Conservation (phyloP, 2,113 vertebrate species). For the Hyla sarda region DNA sequence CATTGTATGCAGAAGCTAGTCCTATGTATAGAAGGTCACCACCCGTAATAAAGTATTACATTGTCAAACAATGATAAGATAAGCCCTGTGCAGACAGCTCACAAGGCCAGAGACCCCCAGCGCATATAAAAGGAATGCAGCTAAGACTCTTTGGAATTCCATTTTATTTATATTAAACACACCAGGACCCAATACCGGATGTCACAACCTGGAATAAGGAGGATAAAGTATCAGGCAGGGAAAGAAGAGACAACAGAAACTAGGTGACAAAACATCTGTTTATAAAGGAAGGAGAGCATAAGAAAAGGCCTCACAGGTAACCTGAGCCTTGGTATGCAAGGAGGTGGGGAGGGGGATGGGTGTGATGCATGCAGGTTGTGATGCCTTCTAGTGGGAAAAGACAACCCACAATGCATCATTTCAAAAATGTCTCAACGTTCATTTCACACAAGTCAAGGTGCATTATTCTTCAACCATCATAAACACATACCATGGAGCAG, state of each 20-base stretch:
- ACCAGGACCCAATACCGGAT: background rate
- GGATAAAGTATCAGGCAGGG: conserved; percentile 9
- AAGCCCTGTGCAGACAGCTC: conserved; percentile 7
- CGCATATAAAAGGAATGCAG: background rate
- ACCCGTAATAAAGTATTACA: background rate
- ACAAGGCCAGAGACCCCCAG: background rate
- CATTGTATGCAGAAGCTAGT: background rate
- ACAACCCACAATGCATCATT: background rate
- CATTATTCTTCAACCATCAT: background rate
- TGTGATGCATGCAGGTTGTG: background rate
- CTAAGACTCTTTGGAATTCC: background rate
- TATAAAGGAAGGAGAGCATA: background rate
- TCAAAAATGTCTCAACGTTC: background rate
- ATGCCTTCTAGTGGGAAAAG: background rate
- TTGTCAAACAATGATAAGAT: conserved; percentile 28
- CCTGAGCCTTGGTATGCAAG: background rate
- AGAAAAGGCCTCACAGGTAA: conserved; percentile 24
- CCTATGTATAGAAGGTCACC: background rate
- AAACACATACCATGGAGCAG: background rate
- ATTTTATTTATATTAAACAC: conserved; percentile 7
- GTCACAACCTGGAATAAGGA: conserved; percentile 6
- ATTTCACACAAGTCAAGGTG: background rate
- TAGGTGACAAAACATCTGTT: conserved; percentile 46
- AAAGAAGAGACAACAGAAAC: conserved; percentile 35
- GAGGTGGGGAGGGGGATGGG: conserved; percentile 3